Evolutionary conservation across 2,888 invertebrate species (phyloP), one percentile per base, ranked within the genome.

Genomic region (Chloroclystis v-ata): DNA sequence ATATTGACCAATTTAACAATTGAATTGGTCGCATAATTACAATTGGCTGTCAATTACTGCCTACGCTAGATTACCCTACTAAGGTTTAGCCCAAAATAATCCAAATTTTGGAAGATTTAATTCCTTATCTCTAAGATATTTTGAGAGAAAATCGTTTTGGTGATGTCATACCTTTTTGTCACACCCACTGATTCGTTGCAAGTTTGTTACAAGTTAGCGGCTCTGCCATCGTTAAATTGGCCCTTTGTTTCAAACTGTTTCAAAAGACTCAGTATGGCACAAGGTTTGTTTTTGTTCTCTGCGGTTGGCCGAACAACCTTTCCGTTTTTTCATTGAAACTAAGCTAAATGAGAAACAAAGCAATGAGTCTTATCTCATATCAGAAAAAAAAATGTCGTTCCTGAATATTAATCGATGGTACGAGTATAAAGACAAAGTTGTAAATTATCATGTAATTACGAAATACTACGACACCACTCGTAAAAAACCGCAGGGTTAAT

Each of bases 1-100:
- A 58, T 60, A 66, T 65, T 61, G 60, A 46, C 44, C 71, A 71
- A 68, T 77, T 75, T 65, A 65, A 67, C 73, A 77, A 76, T 78
- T 78, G 69, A 56, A 43, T 56, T 39, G 39, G 41, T 35, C 35
- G 11, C 20, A 24, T 10, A 3, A 1, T 20, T 20, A 45, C 49
- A 48, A 57, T 62, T 62, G 56, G 46, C 45, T 10, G 29, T 41
- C 56, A 35, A 63, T 67, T 63, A 52, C 49, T 55, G 33, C 74
- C 75, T 49, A 74, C 74, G 44, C 46, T 12, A 30, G n/a, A 40
- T 47, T 32, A 40, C 56, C 52, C 13, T 52, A 61, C 47, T 49
- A 25, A 24, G 43, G 26, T 38, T 48, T 43, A 33, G 33, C 24
- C 24, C 14, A 29, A 47, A 42, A 30, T 41, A 41, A 14, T 9